These are phyloP conservation scores for Apotomis betuletana DNA, from an alignment of 2,888 invertebrate species.

Conservation along the genomic window DNA sequence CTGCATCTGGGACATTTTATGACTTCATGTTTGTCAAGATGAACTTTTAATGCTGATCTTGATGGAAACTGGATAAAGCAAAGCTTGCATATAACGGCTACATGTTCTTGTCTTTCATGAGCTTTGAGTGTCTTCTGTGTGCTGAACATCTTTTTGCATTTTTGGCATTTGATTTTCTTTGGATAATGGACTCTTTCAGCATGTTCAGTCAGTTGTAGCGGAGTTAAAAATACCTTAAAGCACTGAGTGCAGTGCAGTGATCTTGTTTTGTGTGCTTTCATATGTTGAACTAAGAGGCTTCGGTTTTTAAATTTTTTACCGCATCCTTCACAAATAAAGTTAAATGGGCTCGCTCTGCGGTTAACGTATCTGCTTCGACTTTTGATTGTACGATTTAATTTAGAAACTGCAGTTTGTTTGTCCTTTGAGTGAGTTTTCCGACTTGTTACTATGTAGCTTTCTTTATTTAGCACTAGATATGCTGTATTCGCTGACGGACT, in stretches of 20 bases:
- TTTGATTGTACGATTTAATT: conserved; percentile 59
- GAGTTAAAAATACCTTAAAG: conserved; percentile 59
- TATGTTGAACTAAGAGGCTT: conserved; percentile 55
- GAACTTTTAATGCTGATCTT: conserved; percentile 58
- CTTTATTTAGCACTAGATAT: conserved; percentile 59
- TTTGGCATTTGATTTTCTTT: conserved; percentile 61
- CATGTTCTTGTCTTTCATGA: conserved; percentile 62
- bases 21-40: conserved; percentile 64
- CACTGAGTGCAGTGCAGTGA: conserved; percentile 61
- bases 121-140: conserved; percentile 60
- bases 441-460: conserved; percentile 61
- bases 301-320: conserved; percentile 56
- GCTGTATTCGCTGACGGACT: conserved; percentile 54
- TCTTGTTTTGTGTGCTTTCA: conserved; percentile 56
- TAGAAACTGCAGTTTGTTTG: conserved; percentile 57
- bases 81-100: conserved; percentile 61
- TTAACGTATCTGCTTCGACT: conserved; percentile 53
- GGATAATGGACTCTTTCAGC: conserved; percentile 65
- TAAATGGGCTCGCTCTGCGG: conserved; percentile 47
- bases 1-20: conserved; percentile 62
- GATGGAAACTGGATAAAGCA: conserved; percentile 67
- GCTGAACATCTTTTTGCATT: conserved; percentile 68
- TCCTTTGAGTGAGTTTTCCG: conserved; percentile 50
- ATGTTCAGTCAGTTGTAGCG: conserved; percentile 58
- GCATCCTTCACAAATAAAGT: conserved; percentile 62